Percentiles rank a stretch among this genome's conserved stretches.
Evolutionary conservation across 2,113 vertebrate species (phyloP).

Genomic region (Labrus mixtus): DNA sequence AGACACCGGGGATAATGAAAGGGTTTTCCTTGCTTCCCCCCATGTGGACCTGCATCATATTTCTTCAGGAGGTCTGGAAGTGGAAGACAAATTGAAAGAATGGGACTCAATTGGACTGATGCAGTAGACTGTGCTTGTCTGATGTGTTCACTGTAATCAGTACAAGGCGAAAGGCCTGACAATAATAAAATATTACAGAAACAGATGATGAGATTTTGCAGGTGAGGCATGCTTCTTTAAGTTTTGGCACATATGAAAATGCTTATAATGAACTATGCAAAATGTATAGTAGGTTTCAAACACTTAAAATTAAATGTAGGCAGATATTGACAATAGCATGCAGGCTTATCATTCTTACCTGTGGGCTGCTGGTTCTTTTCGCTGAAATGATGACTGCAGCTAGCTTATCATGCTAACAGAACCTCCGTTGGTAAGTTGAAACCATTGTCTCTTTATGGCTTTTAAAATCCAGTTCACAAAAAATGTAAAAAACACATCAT

Average conservation of each 20-base stretch:
- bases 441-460: too few relatives aligned
- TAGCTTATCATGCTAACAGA: too few relatives aligned
- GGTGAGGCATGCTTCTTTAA: not conserved
- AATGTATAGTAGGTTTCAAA: not conserved
- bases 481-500: too few relatives aligned
- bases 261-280: not conserved
- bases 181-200: not conserved
- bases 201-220: not conserved
- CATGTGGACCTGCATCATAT: constrained; percentile 56
- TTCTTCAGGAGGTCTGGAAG: constrained; percentile 54
- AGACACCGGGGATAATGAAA: constrained; percentile 77
- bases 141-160: constrained; percentile 35
- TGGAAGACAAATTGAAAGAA: constrained; percentile 51
- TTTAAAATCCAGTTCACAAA: too few relatives aligned
- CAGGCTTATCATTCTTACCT: too few relatives aligned
- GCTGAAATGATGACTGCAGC: too few relatives aligned
- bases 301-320: too few relatives aligned
- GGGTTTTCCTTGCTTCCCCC: constrained; percentile 66
- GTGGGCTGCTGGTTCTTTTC: too few relatives aligned
- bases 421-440: too few relatives aligned
- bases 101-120: constrained; percentile 20
- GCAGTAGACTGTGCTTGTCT: constrained; percentile 8
- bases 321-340: too few relatives aligned
- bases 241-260: not conserved
- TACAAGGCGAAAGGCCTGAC: constrained; percentile 18